These are phyloP conservation scores for Aplysina aerophoba DNA, from an alignment of 37 sponge, comb jelly and placozoan species.

Conservation along the genomic window DNA sequence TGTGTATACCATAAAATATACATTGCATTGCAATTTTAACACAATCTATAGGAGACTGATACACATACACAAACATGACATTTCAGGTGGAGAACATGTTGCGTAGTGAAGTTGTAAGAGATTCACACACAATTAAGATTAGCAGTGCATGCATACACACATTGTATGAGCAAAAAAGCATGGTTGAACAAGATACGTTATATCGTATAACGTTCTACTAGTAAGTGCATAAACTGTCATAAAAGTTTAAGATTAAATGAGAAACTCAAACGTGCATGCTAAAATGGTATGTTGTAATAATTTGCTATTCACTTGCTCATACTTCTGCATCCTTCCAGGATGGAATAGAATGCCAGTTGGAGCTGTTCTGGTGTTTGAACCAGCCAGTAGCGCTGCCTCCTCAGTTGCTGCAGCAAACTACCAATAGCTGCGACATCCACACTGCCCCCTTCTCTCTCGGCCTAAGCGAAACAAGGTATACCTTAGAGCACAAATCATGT, in stretches of 20 bases:
- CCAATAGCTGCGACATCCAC: slow-evolving; percentile 6
- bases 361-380: slow-evolving; percentile 58
- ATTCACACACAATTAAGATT: neutral
- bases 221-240: no score
- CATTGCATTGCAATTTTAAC: no score
- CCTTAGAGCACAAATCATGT: no score
- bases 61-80: no score
- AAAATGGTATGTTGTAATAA: slow-evolving; percentile 1
- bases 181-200: neutral
- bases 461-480: neutral
- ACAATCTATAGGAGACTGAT: no score
- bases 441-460: neutral
- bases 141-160: neutral
- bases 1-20: no score
- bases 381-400: slow-evolving; percentile 40
- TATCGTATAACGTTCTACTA: neutral
- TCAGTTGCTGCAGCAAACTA: slow-evolving; percentile 17
- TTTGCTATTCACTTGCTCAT: neutral
- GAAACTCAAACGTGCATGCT: neutral
- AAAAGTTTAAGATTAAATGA: neutral
- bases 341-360: slow-evolving; percentile 26
- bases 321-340: slow-evolving; percentile 24
- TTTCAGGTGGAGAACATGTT: no score
- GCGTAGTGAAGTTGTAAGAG: neutral
- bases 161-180: neutral